Base-by-base conservation (phyloP, 2,797 vertebrate genomes). In the Holocentrus rufus region DNA sequence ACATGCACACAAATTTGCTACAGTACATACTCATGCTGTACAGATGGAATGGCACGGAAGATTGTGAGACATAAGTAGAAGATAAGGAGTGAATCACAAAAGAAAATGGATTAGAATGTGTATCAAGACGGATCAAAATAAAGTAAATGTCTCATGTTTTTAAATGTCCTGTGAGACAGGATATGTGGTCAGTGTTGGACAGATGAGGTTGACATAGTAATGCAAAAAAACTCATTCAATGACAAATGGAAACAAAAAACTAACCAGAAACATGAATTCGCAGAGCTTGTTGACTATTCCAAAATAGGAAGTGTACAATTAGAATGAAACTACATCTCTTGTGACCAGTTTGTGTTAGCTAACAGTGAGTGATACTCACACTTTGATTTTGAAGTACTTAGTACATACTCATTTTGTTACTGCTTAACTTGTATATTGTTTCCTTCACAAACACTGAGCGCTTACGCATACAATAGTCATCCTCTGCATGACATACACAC, bases 21-120 rank as follows among this genome's bases (percentile, higher is more conserved):
- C 34, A 50, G 64, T 63, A 67, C 49, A 80, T 68, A 46, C 62
- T 82, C 67, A 65, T 61, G 58, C 62, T 79, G 55, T 72, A 74
- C 72, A 82, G 71, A 84, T 77, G 82, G 60, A 31, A 31, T 31
- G 63, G 64, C 60, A 23, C 13, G 25, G 9, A 22, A 66, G 63
- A 62, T 39, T 49, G 14, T 15, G 22, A 31, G 42, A n/a, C 66
- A 57, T 18, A 10, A 11, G 42, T 14, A 15, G 42, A 44, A 23
- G 42, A 20, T 47, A 49, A 44, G 34, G 66, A 23, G 47, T n/a
- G 49, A 65, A 68, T 23, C 50, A 58, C 8, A 8, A 42, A 69
- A 63, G 0, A 65, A 68, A 42, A 53, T 9, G 15, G 34, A 53
- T 18, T 59, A 1, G 3, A 23, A 25, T 52, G n/a, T 52, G 3